Percentiles rank a stretch among this genome's conserved stretches.
These are phyloP conservation scores for Sarcophaga rosellei DNA, from an alignment of 2,888 invertebrate genomes.

Conservation along the genomic window DNA sequence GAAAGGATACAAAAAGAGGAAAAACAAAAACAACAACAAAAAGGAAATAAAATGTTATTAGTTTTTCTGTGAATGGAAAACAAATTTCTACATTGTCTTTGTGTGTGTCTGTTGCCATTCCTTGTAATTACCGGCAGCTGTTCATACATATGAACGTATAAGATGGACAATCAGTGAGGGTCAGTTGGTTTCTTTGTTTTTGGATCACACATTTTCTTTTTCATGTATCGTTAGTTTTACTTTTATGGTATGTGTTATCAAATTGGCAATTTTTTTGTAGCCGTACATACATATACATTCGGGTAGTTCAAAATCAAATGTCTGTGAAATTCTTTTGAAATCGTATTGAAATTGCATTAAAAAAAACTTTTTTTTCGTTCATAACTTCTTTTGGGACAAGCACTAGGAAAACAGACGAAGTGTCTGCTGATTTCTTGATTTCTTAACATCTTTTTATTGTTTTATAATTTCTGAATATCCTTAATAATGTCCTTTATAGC, in stretches of 20 bases:
- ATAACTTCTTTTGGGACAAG: too few relatives aligned
- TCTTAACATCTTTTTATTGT: background rate
- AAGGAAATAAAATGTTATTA: constrained; percentile 23
- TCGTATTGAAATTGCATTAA: background rate
- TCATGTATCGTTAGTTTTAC: constrained; percentile 28
- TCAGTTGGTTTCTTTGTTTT: constrained; percentile 5
- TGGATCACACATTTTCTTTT: background rate
- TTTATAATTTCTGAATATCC: background rate
- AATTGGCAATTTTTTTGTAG: constrained; percentile 24
- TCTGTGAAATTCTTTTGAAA: background rate
- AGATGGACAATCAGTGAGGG: background rate
- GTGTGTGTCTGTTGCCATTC: background rate
- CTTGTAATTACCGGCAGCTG: constrained; percentile 48
- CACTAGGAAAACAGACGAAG: too few relatives aligned
- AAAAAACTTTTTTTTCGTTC: background rate
- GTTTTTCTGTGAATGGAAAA: constrained; percentile 16
- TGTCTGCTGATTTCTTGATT: background rate
- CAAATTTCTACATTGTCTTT: constrained; percentile 28
- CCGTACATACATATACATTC: background rate
- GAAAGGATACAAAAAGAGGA: background rate
- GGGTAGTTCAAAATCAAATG: background rate
- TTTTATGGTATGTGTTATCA: constrained; percentile 9
- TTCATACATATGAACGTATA: background rate
- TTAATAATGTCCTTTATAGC: background rate
- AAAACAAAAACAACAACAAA: background rate